A percentile compares a stretch with the other conserved stretches of the same genome.
These are phyloP conservation scores for Syrista parreyssii DNA, from an alignment of 2,888 invertebrate species.

Conservation along the genomic window DNA sequence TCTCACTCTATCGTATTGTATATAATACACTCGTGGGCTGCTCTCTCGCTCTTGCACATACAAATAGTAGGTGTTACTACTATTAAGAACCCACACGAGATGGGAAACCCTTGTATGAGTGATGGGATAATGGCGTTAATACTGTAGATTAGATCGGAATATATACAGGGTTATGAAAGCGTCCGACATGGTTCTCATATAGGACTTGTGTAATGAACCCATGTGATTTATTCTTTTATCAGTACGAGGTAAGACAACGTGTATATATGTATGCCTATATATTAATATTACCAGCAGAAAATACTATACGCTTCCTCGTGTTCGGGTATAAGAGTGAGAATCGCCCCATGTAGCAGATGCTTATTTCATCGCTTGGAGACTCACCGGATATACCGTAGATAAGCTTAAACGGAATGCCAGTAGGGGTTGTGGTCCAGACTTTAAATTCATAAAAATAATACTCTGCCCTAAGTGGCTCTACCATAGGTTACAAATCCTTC, in stretches of 20 bases:
- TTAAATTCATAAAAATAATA: constrained; percentile 18
- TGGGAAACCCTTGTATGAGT: background rate
- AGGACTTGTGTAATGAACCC: background rate
- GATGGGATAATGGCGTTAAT: background rate
- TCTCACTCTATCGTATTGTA: background rate
- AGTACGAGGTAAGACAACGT: too few species aligned
- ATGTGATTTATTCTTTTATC: background rate
- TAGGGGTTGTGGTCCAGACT: background rate
- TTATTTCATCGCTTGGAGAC: background rate
- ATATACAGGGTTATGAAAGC: background rate
- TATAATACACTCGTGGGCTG: background rate
- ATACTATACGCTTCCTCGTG: background rate
- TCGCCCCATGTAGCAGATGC: background rate
- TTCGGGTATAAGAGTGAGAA: background rate
- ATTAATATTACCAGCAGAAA: background rate
- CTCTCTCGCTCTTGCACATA: background rate
- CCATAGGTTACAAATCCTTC: background rate
- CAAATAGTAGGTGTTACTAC: background rate
- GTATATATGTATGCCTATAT: background rate
- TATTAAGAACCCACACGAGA: background rate
- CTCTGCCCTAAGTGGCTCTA: background rate
- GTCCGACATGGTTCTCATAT: background rate
- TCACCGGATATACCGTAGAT: background rate
- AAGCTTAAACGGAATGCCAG: background rate
- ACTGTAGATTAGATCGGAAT: background rate